Evolutionary conservation across 2,113 vertebrate species (phyloP).

Genomic region (Shinisaurus crocodilurus): DNA sequence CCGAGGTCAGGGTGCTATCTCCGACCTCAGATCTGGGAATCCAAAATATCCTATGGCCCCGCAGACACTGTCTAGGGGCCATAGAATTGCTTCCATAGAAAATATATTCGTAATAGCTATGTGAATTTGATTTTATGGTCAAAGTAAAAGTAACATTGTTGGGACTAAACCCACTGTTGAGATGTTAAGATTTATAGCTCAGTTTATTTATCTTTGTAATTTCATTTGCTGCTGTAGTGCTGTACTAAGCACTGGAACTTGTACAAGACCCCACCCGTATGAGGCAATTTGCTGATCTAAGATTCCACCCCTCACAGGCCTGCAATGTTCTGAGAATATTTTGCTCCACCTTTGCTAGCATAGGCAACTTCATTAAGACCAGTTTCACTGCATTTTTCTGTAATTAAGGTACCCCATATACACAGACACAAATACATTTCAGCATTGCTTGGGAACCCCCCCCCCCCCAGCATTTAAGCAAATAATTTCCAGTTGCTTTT

Average conservation of each 20-base stretch:
- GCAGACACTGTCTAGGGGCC: no score
- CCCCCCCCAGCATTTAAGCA: background rate
- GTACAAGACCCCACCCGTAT: conserved; percentile 17
- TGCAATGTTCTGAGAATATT: conserved; percentile 31
- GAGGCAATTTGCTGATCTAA: conserved; percentile 49
- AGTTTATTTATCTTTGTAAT: conserved; percentile 2
- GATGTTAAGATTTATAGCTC: conserved; percentile 29
- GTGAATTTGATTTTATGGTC: fast-evolving
- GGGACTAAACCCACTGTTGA: conserved; percentile 18
- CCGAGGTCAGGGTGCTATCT: no score
- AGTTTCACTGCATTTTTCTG: background rate
- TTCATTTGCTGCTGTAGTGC: conserved; percentile 45
- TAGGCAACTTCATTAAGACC: background rate
- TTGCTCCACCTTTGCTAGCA: conserved; percentile 20
- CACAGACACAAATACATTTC: background rate
- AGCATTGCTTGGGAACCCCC: background rate
- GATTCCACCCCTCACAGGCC: background rate
- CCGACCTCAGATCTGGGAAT: no score
- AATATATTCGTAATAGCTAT: background rate
- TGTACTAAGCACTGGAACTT: conserved; percentile 32
- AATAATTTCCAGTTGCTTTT: background rate
- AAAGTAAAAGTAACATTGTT: background rate
- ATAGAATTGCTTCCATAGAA: background rate
- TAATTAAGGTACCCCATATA: background rate
- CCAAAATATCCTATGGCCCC: no score